A percentile compares a stretch with the other conserved stretches of the same genome.
These are phyloP conservation scores for Meles meles DNA, from an alignment of 2,113 vertebrate species.

Conservation along the genomic window DNA sequence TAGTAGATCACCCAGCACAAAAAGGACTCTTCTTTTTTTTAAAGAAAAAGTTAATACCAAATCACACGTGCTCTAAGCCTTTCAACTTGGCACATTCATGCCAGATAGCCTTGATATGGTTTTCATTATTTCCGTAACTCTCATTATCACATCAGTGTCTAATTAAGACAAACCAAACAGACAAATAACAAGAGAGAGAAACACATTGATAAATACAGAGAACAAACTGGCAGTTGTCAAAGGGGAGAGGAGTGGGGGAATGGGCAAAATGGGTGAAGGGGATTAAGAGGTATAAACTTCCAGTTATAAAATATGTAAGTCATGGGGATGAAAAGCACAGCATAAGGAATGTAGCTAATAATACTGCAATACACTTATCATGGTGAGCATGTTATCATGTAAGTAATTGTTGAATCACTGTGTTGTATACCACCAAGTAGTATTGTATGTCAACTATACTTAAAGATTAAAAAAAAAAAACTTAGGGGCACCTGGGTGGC, in stretches of 20 bases:
- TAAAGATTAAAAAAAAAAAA: background rate
- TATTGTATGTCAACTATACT: background rate
- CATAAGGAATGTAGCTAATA: background rate
- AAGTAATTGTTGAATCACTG: background rate
- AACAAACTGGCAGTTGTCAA: background rate
- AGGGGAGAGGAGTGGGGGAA: background rate
- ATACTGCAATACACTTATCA: background rate
- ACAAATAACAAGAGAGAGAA: background rate
- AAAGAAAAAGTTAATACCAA: slow-evolving; percentile 8
- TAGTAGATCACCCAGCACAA: background rate
- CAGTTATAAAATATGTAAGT: background rate
- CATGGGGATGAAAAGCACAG: background rate
- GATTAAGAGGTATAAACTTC: background rate
- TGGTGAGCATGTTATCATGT: background rate
- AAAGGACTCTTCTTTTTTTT: background rate
- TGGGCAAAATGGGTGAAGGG: background rate
- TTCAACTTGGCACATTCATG: slow-evolving; percentile 23
- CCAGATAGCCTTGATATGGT: background rate
- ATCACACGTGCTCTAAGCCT: background rate
- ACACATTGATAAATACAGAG: background rate
- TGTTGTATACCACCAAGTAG: background rate
- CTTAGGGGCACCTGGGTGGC: no score
- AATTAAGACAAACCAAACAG: background rate
- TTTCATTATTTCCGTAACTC: slow-evolving; percentile 12
- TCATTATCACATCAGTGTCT: background rate